These are phyloP conservation scores for Typhlichthys subterraneus DNA, from an alignment of 2,797 vertebrate species.

Conservation along the genomic window DNA sequence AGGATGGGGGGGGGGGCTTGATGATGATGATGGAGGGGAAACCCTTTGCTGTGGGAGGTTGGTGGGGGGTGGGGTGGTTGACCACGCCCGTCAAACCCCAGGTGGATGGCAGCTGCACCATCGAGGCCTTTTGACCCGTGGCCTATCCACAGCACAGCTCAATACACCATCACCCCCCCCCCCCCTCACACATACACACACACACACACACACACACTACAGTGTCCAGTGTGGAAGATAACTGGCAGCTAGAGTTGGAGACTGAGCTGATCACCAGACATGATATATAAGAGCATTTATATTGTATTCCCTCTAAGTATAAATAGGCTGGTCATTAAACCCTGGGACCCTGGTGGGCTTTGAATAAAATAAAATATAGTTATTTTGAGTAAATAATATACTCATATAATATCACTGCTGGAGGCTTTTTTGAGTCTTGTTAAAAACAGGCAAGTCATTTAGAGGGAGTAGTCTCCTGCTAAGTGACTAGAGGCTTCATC, in stretches of 20 bases:
- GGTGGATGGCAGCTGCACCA: constrained; percentile 76
- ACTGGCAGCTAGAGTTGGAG: background rate
- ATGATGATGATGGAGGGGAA: constrained; percentile 52
- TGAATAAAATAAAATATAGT: too few species aligned
- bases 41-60: constrained; percentile 41
- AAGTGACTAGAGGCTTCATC: too few species aligned
- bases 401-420: too few species aligned
- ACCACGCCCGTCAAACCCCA: constrained; percentile 47
- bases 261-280: background rate
- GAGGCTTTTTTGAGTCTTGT: too few species aligned
- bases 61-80: constrained; percentile 8
- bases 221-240: constrained; percentile 10
- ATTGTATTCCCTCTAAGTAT: too few species aligned
- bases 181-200: constrained; percentile 57
- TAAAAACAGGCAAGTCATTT: too few species aligned
- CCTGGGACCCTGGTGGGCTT: too few species aligned
- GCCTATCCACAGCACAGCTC: constrained; percentile 73
- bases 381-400: too few species aligned
- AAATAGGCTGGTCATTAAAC: too few species aligned
- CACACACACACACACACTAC: constrained; percentile 1
- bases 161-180: constrained; percentile 76
- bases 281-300: background rate
- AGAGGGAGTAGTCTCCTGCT: too few species aligned
- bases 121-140: constrained; percentile 64
- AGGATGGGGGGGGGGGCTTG: constrained; percentile 7